Base-by-base conservation (phyloP, 2,797 vertebrate genomes). In the Eupleurogrammus muticus region DNA sequence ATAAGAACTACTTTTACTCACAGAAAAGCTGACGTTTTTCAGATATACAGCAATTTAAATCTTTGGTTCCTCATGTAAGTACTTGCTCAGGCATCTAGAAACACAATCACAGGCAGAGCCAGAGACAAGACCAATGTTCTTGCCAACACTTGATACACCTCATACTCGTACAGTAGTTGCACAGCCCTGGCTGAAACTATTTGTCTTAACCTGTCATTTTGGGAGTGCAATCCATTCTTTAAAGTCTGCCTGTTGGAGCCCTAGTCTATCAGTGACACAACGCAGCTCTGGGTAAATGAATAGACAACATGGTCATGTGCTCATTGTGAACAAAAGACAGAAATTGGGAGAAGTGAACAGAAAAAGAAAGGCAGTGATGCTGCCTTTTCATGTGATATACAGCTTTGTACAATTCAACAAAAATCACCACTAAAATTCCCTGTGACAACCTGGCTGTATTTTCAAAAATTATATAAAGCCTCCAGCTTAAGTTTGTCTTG, bases 121-220 rank as follows among this genome's bases (percentile, higher is more conserved):
- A 80, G 59, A 80, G 51, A 66, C 9, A 17, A 74, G 28, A 72
- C 28, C 65, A 70, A 71, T 61, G 40, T 65, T 66, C 59, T 76
- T 81, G 49, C 71, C 60, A 73, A 48, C 13, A 38, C 57, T n/a
- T 62, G 55, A 62, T 60, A 53, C 51, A 63, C 61, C 58, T 79
- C 55, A 53, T 66, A 71, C 59, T 77, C 64, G 68, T 78, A 75
- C 67, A 81, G 46, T 76, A 83, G 82, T 89, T 80, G 66, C 72
- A 82, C 81, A 59, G 65, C 56, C 62, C 55, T 50, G 47, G 58
- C 77, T 78, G 24, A 71, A 76, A 51, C 75, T 61, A 78, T 86
- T 88, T 87, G 73, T 87, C 84, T 85, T 35, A 68, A 75, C 46
- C 35, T 40, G 64, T 86, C 87, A 84, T 64, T 80, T 58, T 77